Evolutionary conservation across 2,888 invertebrate species (phyloP), one percentile per base, ranked within the genome.

Genomic region (Nomada ferruginata): DNA sequence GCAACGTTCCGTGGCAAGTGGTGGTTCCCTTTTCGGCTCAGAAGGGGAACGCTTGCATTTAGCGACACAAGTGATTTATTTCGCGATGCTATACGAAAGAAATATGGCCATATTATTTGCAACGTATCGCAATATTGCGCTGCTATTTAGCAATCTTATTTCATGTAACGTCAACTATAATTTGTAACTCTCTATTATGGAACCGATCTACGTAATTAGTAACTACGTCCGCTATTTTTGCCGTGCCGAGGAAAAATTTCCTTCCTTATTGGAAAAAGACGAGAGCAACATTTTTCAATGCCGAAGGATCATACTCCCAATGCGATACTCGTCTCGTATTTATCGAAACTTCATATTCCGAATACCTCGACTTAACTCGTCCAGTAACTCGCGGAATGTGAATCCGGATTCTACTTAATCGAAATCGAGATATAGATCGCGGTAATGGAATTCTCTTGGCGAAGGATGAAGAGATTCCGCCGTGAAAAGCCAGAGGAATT

Each of bases 341-440:
- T 82, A 76, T 76, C 76, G 74, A 77, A 73, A 73, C 75, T 71
- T 86, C 79, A 74, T 74, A 79, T 86, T 76, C 70, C 84, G 69
- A 79, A 81, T 86, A 66, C 81, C 79, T 42, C 29, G 72, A 52
- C 60, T 79, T 13, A 76, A 76, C 72, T 72, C 66, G 83, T 73
- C 53, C 23, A 42, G 76, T 59, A 74, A 76, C 65, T 79, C 70
- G 65, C 75, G 86, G 79, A 86, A 86, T 82, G 82, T 68, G 76
- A 79, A 77, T 52, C 50, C 52, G 11, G 52, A 36, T 60, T 83
- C 66, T 60, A 66, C 79, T 85, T 73, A 77, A 85, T 85, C 79
- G 74, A 71, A 70, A 73, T 78, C 68, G 52, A 75, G 73, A 73
- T 80, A 83, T 86, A 78, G 86, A 80, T 75, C 82, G 71, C 60